Conservation (phyloP, 2,113 vertebrate species). For the Macrotis lagotis region DNA sequence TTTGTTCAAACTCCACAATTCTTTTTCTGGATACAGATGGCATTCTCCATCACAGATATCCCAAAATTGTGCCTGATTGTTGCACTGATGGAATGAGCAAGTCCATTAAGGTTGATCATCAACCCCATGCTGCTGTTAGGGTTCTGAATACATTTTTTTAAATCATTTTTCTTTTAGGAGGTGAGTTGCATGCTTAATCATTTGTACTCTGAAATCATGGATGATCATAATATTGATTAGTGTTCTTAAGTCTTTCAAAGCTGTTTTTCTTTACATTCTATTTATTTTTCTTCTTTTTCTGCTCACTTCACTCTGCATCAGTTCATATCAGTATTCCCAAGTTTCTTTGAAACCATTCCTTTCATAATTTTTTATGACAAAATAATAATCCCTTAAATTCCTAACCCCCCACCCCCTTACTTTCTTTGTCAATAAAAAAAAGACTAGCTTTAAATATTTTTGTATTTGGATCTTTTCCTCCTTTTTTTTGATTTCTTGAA, state of each 20-base stretch:
- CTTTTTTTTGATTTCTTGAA: neutral
- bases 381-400: neutral
- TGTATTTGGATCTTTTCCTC: neutral
- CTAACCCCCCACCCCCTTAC: too few species aligned
- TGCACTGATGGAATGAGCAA: too few species aligned
- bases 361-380: neutral
- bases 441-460: neutral
- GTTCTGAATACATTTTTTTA: too few species aligned
- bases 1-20: too few species aligned
- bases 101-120: too few species aligned
- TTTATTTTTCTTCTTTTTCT: neutral
- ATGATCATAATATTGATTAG: neutral
- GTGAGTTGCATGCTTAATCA: neutral
- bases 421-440: neutral
- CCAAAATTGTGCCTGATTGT: too few species aligned
- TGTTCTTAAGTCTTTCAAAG: neutral
- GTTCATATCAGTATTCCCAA: neutral
- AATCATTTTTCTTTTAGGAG: neutral
- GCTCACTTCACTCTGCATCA: neutral
- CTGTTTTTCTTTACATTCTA: neutral
- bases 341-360: neutral
- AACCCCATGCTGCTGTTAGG: too few species aligned
- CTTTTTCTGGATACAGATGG: too few species aligned
- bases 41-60: too few species aligned
- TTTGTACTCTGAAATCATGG: neutral